Base-by-base conservation (phyloP, 2,797 vertebrate species). In the Taeniopygia guttata region DNA sequence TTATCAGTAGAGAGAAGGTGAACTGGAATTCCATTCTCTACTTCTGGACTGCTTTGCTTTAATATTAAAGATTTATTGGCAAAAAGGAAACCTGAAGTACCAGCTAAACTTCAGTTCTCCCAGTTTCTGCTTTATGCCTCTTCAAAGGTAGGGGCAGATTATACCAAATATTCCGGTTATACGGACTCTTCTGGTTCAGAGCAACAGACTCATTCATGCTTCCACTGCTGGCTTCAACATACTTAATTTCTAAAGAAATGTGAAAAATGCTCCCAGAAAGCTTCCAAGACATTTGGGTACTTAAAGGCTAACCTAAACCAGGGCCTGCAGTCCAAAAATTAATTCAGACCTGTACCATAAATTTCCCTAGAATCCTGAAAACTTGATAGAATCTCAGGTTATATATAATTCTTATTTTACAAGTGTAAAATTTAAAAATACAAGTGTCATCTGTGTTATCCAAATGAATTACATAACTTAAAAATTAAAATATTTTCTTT, bases 21-120 rank as follows among this genome's bases (percentile, higher is more conserved):
- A 78, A 59, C n/a, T 70, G 29, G 27, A 87, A 75, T 82, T 49
- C 16, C 11, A 21, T 66, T 64, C 16, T 55, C 19, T 76, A 34
- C 3, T 60, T 78, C 9, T n/a, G 20, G 16, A 70, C 16, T 75
- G 22, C 26, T 78, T 56, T 45, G 16, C 2, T 23, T 87, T 59
- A 72, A 29, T 72, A 21, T 38, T 56, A 49, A 22, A 60, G 52
- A 42, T 49, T 20, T 32, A 60, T 27, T 67, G 30, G 48, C 27
- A 51, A 38, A 80, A 74, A 48, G 6, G 27, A 49, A 66, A 5
- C 5, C 12, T 0, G 0, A 18, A 36, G 11, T 32, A 67, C 10
- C 0, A 7, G 8, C 10, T n/a, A 62, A 84, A 77, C 7, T 11
- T 60, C 16, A 58, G 23, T 64, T 72, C 12, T 80, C 45, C 36